These are phyloP conservation scores for Harpalus rubripes DNA, from an alignment of 2,888 invertebrate species.

Conservation along the genomic window DNA sequence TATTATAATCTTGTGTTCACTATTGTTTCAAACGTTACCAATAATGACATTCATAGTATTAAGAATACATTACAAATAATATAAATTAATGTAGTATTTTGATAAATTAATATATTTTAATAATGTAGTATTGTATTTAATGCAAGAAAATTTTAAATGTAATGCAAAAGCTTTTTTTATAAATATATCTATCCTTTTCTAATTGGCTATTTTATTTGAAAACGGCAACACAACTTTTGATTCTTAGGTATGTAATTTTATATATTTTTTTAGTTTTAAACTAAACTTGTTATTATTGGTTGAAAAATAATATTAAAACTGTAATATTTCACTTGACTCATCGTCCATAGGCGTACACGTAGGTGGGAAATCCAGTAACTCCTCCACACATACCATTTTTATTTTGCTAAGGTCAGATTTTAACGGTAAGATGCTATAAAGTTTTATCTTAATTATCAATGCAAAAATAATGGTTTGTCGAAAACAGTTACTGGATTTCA, in stretches of 20 bases:
- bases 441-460: neutral
- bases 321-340: conserved; percentile 41
- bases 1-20: conserved; percentile 39
- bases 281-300: conserved; percentile 2
- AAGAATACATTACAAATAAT: conserved; percentile 29
- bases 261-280: conserved; percentile 24
- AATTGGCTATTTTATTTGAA: conserved; percentile 53
- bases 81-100: conserved; percentile 17
- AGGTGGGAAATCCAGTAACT: conserved; percentile 27
- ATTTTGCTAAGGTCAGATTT: conserved; percentile 22
- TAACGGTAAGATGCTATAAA: conserved; percentile 18
- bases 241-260: conserved; percentile 54
- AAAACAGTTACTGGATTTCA: conserved; percentile 28
- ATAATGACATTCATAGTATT: conserved; percentile 4
- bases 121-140: conserved; percentile 20
- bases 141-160: conserved; percentile 21
- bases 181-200: conserved; percentile 57
- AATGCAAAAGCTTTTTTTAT: conserved; percentile 46
- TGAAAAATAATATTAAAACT: conserved; percentile 5
- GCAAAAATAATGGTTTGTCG: conserved; percentile 1
- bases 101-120: conserved; percentile 43
- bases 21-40: conserved; percentile 46
- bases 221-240: conserved; percentile 22
- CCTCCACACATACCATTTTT: conserved; percentile 42
- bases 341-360: conserved; percentile 31